Evolutionary conservation across 2,797 vertebrate species (phyloP).

Genomic region (Enoplosus armatus): DNA sequence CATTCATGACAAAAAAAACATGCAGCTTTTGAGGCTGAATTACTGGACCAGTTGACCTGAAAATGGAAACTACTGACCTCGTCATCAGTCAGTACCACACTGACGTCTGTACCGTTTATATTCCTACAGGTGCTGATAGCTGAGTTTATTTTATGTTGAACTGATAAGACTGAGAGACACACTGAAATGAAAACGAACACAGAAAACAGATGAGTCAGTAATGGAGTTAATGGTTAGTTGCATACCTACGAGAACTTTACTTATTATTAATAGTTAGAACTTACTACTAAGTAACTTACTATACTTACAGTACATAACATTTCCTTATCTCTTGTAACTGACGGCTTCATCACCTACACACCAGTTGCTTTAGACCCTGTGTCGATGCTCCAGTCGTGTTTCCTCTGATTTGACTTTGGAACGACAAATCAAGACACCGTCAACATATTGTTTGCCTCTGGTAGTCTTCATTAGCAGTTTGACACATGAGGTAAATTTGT

Average conservation of each 20-base stretch:
- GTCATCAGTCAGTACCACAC: neutral
- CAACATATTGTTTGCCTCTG: neutral
- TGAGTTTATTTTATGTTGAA: neutral
- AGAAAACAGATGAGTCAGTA: neutral
- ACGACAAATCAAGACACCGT: neutral
- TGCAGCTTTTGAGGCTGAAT: slow-evolving; percentile 4
- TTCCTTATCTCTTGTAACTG: neutral
- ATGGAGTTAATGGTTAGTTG: neutral
- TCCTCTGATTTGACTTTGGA: neutral
- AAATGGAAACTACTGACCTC: neutral
- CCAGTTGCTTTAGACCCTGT: neutral
- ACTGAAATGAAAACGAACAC: neutral
- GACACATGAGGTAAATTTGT: neutral
- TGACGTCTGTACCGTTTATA: neutral
- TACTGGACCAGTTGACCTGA: neutral
- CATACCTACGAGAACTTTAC: neutral
- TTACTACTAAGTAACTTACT: neutral
- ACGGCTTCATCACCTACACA: neutral
- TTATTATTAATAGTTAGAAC: neutral
- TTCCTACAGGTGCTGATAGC: neutral
- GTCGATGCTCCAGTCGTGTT: neutral
- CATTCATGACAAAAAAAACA: neutral
- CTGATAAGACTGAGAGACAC: neutral
- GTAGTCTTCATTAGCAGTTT: slow-evolving; percentile 10
- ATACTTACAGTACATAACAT: neutral